Conservation (phyloP, 2,113 vertebrate species). For the Prunella fulvescens region DNA sequence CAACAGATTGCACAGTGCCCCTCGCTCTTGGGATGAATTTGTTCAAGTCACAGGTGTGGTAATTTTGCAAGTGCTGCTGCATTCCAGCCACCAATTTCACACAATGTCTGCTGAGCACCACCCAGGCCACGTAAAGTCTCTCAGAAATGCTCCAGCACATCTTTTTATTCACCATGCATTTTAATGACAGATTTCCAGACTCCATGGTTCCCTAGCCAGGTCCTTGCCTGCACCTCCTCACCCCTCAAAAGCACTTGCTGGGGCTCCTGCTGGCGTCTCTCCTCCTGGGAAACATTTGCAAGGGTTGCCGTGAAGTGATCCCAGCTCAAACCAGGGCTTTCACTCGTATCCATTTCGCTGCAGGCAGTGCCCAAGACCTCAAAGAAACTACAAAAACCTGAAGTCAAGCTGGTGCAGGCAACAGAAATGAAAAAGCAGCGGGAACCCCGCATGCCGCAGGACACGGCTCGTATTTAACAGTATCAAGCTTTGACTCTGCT, state of each 20-base stretch:
- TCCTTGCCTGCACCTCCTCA: neutral
- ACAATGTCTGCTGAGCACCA: neutral
- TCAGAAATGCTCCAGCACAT: neutral
- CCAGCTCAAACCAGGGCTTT: neutral
- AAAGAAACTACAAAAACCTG: neutral
- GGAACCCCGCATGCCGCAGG: neutral
- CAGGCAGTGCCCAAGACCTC: neutral
- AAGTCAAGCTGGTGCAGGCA: neutral
- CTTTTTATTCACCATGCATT: neutral
- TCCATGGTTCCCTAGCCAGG: neutral
- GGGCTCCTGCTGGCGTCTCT: neutral
- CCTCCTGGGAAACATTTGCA: neutral
- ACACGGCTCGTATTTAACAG: neutral
- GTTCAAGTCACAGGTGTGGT: neutral
- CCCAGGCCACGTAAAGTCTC: neutral
- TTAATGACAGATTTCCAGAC: neutral
- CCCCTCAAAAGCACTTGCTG: neutral
- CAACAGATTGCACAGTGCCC: neutral
- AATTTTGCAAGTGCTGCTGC: neutral
- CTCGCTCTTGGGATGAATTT: neutral
- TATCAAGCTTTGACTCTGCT: neutral
- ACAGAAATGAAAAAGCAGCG: neutral
- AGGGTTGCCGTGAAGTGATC: neutral
- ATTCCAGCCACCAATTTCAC: neutral
- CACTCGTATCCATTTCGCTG: fast-evolving